These are phyloP conservation scores for Aphaenogaster rudis DNA, from an alignment of 1,140 invertebrate species.

Conservation along the genomic window DNA sequence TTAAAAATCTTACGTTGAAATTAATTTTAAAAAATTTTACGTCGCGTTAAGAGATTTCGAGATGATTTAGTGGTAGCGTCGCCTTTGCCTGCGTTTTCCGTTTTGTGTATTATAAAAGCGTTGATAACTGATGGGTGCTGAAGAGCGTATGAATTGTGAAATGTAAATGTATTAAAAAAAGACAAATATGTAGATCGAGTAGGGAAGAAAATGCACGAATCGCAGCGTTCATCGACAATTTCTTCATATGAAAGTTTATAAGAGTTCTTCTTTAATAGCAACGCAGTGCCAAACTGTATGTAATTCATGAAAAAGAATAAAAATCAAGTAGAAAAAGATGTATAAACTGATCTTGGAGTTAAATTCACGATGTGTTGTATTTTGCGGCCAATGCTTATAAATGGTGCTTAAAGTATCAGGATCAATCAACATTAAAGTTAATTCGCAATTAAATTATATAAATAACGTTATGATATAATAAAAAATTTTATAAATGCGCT, in stretches of 20 bases:
- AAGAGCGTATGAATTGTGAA: not conserved
- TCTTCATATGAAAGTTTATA: constrained; percentile 45
- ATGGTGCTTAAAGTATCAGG: constrained; percentile 4
- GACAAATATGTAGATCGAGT: not conserved
- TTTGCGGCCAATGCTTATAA: not conserved
- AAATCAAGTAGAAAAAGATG: constrained; percentile 25
- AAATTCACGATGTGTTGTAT: not conserved
- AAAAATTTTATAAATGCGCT: constrained; percentile 9
- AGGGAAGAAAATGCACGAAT: not conserved
- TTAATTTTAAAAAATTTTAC: not conserved
- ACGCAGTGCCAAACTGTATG: constrained; percentile 44
- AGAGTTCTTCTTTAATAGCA: constrained; percentile 45
- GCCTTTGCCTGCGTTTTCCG: not conserved
- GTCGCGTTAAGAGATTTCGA: not conserved
- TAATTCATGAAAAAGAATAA: constrained; percentile 22
- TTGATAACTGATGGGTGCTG: not conserved
- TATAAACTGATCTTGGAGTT: not conserved
- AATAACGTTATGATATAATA: not conserved
- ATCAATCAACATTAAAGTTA: constrained; percentile 3
- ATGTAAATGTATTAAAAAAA: not conserved
- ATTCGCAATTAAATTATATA: not conserved
- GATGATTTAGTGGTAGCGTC: not conserved
- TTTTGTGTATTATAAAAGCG: not conserved
- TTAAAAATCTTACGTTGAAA: not conserved
- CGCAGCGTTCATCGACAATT: constrained; percentile 40